Conservation (phyloP, 2,797 vertebrate genomes). For the Catostomus latipinnis region DNA sequence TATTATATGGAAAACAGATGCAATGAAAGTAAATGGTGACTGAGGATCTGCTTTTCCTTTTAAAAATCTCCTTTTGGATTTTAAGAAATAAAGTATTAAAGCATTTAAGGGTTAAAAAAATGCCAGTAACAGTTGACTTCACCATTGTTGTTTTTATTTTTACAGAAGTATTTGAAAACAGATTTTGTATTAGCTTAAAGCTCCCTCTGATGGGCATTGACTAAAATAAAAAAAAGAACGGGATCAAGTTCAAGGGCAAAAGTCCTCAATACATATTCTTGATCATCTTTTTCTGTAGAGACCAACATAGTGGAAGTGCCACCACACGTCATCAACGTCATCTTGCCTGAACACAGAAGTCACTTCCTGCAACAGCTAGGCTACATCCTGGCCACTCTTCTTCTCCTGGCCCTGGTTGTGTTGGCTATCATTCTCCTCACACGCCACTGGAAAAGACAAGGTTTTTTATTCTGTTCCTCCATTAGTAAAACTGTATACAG, state of each 20-base stretch:
- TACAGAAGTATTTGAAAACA: background rate
- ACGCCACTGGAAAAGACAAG: constrained; percentile 77
- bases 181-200: background rate
- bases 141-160: background rate
- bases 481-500: background rate
- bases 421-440: constrained; percentile 83
- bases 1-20: no score
- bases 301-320: constrained; percentile 76
- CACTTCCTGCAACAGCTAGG: constrained; percentile 91
- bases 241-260: background rate
- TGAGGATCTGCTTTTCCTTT: no score
- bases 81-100: no score
- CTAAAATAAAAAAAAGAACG: background rate
- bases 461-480: constrained; percentile 64
- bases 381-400: constrained; percentile 86
- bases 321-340: constrained; percentile 88
- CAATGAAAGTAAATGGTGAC: no score
- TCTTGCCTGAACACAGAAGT: constrained; percentile 85
- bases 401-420: constrained; percentile 86
- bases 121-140: background rate
- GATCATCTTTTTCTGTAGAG: constrained; percentile 71
- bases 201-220: constrained; percentile 45
- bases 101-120: no score
- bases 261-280: background rate
- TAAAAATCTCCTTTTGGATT: no score